Evolutionary conservation across 35 echinoderm and acorn worm genomes (phyloP), one percentile per base, ranked within the genome.

Genomic region (Ophioderma brevispina): DNA sequence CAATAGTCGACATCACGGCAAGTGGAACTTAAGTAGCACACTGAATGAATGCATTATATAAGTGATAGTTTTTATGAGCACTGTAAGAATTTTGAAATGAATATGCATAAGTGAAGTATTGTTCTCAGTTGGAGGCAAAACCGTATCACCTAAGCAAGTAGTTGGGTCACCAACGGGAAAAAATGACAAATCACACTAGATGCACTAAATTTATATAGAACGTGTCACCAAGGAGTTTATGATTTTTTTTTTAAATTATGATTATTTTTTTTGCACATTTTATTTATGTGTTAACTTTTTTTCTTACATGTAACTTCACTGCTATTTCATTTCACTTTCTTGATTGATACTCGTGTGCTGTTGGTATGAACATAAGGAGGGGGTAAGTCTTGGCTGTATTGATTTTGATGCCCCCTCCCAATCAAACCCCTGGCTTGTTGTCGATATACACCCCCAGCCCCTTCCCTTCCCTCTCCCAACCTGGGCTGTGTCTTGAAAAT

Each of bases 261-360:
- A 25, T 70, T 70, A 25, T 70, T 2, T 70, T 70, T 70, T 6
- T 70, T 70, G 59, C 59, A 70, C 59, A 70, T 70, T 70, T 70
- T 70, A 18, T 70, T 70, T 70, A 52, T 11, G 59, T 70, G 59
- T 70, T 70, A 70, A 70, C 17, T 70, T 70, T 70, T 70, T 70
- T 70, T 70, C 59, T 70, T 18, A 70, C 59, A 70, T 70, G 59
- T 70, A 70, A 70, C 59, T 70, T 70, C 59, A 70, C 59, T 70
- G 59, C 59, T 70, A 70, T 70, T 70, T 70, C 59, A 70, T 70
- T 70, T 70, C 59, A 70, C 59, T 70, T 70, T 70, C 59, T 70
- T 70, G 59, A 25, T 70, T 70, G n/a, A n/a, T n/a, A n/a, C 59
- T 70, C 59, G 59, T 70, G 59, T 70, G 59, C 59, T 70, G 59